Base-by-base conservation (phyloP, 2,888 invertebrate species). In the Zaprionus obscuricornis region DNA sequence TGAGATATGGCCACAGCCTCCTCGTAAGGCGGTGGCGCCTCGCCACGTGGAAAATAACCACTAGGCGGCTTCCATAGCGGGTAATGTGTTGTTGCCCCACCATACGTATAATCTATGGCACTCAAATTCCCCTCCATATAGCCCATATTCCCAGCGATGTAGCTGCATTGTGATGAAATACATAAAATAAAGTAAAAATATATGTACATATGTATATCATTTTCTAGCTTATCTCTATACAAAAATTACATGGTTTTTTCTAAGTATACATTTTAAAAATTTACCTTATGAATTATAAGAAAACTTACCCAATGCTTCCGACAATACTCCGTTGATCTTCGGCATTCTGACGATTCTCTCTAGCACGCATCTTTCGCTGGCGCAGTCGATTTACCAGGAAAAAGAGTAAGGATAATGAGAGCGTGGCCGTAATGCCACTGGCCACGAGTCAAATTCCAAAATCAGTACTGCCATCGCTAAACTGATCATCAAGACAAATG, bases 11-110 rank as follows among this genome's bases (percentile, higher is more conserved):
- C 94, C 7, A 96, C 94, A 0, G 94, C 96, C 85, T 96, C 96
- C 87, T 96, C 96, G 76, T 97, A 97, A 0, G 96, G 96, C 2
- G 96, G 96, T 1, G 96, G 96, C 0, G 96, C 96, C 88, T 97
- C 96, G 1, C 96, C 96, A 0, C 95, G 92, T 0, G 96, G 96
- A 86, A 96, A 93, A 85, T 96, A 96, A 88, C 94, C 92, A 57
- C 91, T 93, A 0, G 95, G 94, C 1, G 96, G 96, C 89, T 96
- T 96, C 96, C 96, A 96, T 24, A 95, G 91, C 0, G 95, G 94
- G 86, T 93, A 94, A 66, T 93, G 93, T 1, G 92, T 92, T 0
- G 94, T 92, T n/a, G 93, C 93, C 63, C 92, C 88, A 43, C 92
- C 90, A 66, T 90, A 91, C 0, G 88, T 87, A 67, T 90, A 91